Evolutionary conservation across 1,140 invertebrate species (phyloP).

Genomic region (Drosophila parvula): DNA sequence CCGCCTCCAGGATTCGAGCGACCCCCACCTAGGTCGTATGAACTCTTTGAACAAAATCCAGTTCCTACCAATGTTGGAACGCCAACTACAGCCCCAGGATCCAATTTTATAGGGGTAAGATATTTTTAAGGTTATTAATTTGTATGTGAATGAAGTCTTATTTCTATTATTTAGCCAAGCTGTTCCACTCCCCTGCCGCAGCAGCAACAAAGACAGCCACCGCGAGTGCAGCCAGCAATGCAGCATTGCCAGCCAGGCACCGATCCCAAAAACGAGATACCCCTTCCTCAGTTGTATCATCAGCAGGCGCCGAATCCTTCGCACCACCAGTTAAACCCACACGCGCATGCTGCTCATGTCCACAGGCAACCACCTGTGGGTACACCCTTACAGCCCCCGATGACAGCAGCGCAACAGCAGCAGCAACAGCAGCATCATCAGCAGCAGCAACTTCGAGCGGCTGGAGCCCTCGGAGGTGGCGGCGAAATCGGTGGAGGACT

Average conservation of each 20-base stretch:
- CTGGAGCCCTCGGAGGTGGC: background rate
- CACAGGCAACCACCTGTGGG: background rate
- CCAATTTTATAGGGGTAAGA: constrained; percentile 4
- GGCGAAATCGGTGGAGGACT: background rate
- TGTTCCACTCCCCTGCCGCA: background rate
- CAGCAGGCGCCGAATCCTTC: background rate
- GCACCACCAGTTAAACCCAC: background rate
- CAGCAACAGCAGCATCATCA: constrained; percentile 31
- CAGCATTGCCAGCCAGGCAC: background rate
- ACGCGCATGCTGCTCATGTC: background rate
- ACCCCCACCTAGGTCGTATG: background rate
- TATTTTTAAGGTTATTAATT: background rate
- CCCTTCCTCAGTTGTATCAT: constrained; percentile 20
- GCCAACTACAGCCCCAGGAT: background rate
- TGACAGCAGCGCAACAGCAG: constrained; percentile 1
- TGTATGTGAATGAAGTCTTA: too few species aligned
- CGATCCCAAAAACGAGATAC: constrained; percentile 11
- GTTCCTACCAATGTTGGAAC: background rate
- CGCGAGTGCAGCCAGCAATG: constrained; percentile 2
- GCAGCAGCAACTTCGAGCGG: constrained; percentile 13
- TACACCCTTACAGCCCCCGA: background rate
- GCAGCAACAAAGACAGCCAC: constrained; percentile 1
- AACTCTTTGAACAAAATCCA: constrained; percentile 35
- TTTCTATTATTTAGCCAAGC: background rate
- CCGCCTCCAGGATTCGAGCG: constrained; percentile 49